phyloP scores from a whole-genome alignment of 2,113 vertebrate genomes.

The Leucosticte australis region DNA sequence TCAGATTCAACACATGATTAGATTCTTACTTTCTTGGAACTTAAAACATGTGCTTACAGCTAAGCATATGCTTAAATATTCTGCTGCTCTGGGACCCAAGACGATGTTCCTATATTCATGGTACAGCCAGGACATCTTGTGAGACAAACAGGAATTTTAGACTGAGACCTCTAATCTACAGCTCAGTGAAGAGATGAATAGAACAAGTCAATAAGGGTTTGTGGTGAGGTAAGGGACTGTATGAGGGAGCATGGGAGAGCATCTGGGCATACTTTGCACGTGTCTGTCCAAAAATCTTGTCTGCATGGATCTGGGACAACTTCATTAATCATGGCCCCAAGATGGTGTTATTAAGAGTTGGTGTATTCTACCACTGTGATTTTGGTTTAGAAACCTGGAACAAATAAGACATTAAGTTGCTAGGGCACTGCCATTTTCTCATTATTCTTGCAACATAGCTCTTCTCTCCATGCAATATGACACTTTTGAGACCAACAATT shows the following conservation, averaged over 20 bases:
- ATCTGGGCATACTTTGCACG: neutral
- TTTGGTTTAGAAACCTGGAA: neutral
- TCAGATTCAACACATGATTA: constrained; percentile 41
- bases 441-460: neutral
- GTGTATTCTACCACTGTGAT: neutral
- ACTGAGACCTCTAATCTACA: neutral
- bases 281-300: neutral
- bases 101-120: constrained; percentile 13
- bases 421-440: neutral
- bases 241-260: neutral
- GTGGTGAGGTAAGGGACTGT: neutral
- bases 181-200: neutral
- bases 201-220: neutral
- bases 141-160: constrained; percentile 16
- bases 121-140: neutral
- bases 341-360: neutral
- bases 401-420: neutral
- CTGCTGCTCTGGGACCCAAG: constrained; percentile 17
- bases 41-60: constrained; percentile 54
- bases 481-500: neutral
- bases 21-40: constrained; percentile 59
- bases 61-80: constrained; percentile 61
- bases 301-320: neutral
- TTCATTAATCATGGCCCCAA: neutral
- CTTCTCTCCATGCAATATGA: neutral